Percentiles rank a stretch among this genome's conserved stretches.
These are phyloP conservation scores for Gnathonemus longibarbis DNA, from an alignment of 2,113 vertebrate species.

Conservation along the genomic window DNA sequence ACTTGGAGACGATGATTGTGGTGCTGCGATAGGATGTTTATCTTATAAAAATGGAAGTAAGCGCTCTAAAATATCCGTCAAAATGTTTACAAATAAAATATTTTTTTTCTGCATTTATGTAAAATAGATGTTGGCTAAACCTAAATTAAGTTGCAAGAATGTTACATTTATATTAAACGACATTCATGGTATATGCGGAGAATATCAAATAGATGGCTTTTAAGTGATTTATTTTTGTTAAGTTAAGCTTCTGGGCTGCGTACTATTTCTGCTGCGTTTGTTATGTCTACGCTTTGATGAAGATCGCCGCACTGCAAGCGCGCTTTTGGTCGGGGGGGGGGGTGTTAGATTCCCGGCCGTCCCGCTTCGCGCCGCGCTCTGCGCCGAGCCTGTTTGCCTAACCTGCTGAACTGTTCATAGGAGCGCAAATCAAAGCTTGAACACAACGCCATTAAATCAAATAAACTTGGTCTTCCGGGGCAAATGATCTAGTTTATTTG, in stretches of 20 bases:
- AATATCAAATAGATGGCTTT: not conserved
- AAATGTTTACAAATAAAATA: not conserved
- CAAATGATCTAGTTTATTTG: slow-evolving; percentile 2
- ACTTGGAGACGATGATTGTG: not conserved
- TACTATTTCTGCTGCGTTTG: not conserved
- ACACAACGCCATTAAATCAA: slow-evolving; percentile 19
- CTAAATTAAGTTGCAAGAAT: not conserved
- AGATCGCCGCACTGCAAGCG: not conserved
- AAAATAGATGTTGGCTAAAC: not conserved
- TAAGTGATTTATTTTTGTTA: not conserved
- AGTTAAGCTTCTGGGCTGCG: not conserved
- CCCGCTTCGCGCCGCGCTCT: not conserved
- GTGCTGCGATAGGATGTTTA: not conserved
- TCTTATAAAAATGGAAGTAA: not conserved
- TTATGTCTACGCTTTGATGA: slow-evolving; percentile 20
- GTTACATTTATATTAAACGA: not conserved
- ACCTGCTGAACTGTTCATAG: slow-evolving; percentile 12
- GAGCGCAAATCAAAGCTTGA: slow-evolving; percentile 9
- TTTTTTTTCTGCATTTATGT: not conserved
- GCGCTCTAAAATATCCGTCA: not conserved
- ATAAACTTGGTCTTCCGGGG: slow-evolving; percentile 14
- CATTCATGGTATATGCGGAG: not conserved
- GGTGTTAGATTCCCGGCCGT: slow-evolving; percentile 12
- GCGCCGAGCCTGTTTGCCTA: slow-evolving; percentile 10
- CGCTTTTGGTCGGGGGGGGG: not conserved